Conservation (phyloP, 37 sponge, comb jelly and placozoan species). For the Eunapius fragilis region DNA sequence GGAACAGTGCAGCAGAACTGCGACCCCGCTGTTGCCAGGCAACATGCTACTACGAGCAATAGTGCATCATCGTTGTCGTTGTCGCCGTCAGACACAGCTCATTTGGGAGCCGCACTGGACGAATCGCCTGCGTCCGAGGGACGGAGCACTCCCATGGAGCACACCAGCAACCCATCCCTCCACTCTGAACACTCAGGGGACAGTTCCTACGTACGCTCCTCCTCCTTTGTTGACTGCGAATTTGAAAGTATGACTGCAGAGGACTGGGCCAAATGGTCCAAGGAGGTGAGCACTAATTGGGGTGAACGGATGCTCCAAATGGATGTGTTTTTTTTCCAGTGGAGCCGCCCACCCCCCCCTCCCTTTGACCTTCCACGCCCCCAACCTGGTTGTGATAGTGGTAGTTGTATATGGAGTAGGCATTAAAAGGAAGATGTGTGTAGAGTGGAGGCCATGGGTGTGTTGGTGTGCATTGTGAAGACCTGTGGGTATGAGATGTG, state of each 20-base stretch:
- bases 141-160: neutral
- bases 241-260: constrained; percentile 13
- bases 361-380: no score
- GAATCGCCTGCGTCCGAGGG: no score
- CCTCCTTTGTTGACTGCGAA: constrained; percentile 7
- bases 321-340: no score
- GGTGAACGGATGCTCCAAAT: neutral
- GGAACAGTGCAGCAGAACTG: neutral
- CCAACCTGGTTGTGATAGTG: no score
- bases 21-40: constrained; percentile 22
- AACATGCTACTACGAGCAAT: constrained; percentile 2
- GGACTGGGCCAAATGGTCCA: constrained; percentile 42
- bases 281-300: neutral
- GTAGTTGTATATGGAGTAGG: no score
- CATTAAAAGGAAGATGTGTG: no score
- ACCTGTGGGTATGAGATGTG: neutral
- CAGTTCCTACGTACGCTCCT: no score
- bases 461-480: neutral
- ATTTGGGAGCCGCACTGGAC: neutral
- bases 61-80: neutral
- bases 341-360: no score
- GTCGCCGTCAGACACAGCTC: neutral
- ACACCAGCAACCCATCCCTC: constrained; percentile 8
- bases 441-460: no score
- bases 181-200: neutral